Percentiles rank a stretch among this genome's conserved stretches.
phyloP scores from a whole-genome alignment of 1,140 invertebrate species.

The Lordiphosa stackelbergi region DNA sequence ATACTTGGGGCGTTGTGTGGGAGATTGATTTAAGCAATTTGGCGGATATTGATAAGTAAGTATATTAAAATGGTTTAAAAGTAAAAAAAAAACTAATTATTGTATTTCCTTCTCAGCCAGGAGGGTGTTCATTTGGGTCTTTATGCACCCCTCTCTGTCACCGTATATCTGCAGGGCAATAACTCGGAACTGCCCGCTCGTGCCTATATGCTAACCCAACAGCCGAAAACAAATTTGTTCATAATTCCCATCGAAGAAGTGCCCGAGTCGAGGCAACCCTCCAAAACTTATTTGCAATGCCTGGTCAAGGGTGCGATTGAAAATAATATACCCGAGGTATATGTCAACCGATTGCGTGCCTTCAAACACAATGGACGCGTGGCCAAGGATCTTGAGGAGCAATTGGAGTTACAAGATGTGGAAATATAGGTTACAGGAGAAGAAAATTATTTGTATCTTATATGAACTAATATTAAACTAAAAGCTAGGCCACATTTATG shows the following conservation, averaged over 20 bases:
- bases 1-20: slow-evolving; percentile 62
- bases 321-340: slow-evolving; percentile 48
- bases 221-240: slow-evolving; percentile 43
- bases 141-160: slow-evolving; percentile 44
- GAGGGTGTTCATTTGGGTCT: slow-evolving; percentile 47
- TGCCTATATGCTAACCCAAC: slow-evolving; percentile 46
- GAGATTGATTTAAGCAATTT: slow-evolving; percentile 58
- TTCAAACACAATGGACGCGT: slow-evolving; percentile 57
- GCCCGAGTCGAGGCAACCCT: slow-evolving; percentile 46
- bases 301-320: slow-evolving; percentile 65
- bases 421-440: background rate
- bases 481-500: no score
- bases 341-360: slow-evolving; percentile 39
- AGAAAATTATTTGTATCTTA: no score
- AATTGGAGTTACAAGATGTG: slow-evolving; percentile 39
- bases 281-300: slow-evolving; percentile 65
- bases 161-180: slow-evolving; percentile 22
- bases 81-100: background rate
- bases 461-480: no score
- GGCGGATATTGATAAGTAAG: slow-evolving; percentile 55
- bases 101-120: slow-evolving; percentile 31
- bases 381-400: slow-evolving; percentile 23
- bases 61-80: background rate
- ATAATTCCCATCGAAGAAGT: slow-evolving; percentile 15
- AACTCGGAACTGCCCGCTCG: slow-evolving; percentile 28